phyloP scores from a whole-genome alignment of 2,888 invertebrate species.

The Leptopilina drosophilae region DNA sequence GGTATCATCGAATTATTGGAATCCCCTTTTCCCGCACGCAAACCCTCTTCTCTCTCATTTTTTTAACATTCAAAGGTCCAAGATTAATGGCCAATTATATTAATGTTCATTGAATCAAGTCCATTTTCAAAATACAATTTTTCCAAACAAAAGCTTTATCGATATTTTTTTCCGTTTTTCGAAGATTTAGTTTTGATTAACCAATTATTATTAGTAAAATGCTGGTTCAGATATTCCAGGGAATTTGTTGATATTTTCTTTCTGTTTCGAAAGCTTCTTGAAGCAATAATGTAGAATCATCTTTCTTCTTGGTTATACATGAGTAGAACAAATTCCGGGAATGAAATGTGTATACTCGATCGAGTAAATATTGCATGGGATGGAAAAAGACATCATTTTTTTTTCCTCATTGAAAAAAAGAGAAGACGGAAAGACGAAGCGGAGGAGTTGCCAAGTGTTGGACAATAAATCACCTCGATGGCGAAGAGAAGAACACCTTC shows the following conservation, averaged over 20 bases:
- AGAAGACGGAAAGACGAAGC: not conserved
- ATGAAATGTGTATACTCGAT: not conserved
- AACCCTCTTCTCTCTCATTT: not conserved
- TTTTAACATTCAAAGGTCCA: not conserved
- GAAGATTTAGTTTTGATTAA: no score
- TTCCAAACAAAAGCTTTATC: no score
- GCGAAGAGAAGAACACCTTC: not conserved
- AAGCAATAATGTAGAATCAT: not conserved
- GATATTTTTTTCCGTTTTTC: no score
- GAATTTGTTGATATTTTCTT: no score
- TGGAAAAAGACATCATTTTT: conserved; percentile 1
- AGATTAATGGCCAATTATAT: conserved; percentile 26
- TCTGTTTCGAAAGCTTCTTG: no score
- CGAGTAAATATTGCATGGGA: conserved; percentile 1
- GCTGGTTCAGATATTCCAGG: no score
- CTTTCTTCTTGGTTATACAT: not conserved
- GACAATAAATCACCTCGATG: conserved; percentile 14
- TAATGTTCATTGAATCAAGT: no score
- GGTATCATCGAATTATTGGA: conserved; percentile 43
- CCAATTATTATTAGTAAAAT: no score
- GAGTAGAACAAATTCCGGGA: not conserved
- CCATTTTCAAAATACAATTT: no score
- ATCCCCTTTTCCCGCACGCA: not conserved
- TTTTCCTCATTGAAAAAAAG: not conserved
- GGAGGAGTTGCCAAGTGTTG: conserved; percentile 21